Percentiles rank a stretch among this genome's conserved stretches.
phyloP scores from a whole-genome alignment of 2,888 invertebrate species.

The Pterostichus niger region DNA sequence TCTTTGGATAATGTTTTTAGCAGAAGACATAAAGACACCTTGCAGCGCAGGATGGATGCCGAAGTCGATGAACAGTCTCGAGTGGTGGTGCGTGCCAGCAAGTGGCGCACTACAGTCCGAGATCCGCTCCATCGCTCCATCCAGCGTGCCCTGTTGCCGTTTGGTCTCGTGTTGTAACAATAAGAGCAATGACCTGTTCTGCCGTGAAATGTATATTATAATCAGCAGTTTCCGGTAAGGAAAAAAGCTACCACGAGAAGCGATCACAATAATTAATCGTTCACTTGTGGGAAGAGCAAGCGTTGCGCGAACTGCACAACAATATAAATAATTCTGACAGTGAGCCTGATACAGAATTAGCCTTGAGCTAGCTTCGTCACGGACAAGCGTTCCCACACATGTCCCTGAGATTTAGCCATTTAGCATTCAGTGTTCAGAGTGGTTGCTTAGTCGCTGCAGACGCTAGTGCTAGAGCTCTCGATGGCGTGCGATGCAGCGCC shows the following conservation, averaged over 20 bases:
- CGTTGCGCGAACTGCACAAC: constrained; percentile 47
- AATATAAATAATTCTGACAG: constrained; percentile 66
- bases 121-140: constrained; percentile 21
- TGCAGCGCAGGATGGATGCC: no score
- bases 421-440: constrained; percentile 17
- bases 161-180: constrained; percentile 48
- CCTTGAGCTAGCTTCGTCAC: constrained; percentile 59
- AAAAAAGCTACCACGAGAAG: constrained; percentile 63
- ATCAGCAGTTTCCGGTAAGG: constrained; percentile 66
- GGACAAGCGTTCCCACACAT: constrained; percentile 63
- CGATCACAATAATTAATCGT: constrained; percentile 66
- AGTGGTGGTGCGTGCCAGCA: no score
- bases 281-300: constrained; percentile 61
- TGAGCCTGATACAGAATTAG: constrained; percentile 55
- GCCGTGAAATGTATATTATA: constrained; percentile 65
- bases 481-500: neutral
- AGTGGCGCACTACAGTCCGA: constrained; percentile 9
- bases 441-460: neutral
- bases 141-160: constrained; percentile 21
- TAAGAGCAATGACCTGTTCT: constrained; percentile 63
- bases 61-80: no score
- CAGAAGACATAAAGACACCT: no score
- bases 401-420: constrained; percentile 26
- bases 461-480: neutral
- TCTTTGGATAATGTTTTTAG: no score